phyloP scores from a whole-genome alignment of 2,888 invertebrate genomes.

The Lacanobia wlatinum region DNA sequence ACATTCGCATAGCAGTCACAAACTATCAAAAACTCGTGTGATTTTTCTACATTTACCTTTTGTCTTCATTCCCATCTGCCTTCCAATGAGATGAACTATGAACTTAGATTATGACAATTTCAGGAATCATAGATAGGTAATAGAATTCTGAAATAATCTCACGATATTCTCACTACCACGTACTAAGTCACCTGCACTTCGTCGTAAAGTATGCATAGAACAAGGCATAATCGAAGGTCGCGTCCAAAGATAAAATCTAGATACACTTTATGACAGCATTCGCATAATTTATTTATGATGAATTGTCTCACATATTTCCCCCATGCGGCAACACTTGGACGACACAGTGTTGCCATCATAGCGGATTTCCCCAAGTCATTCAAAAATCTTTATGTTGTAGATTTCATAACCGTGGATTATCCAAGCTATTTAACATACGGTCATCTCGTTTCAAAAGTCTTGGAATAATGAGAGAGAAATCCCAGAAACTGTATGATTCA shows the following conservation, averaged over 20 bases:
- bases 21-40: too few species aligned
- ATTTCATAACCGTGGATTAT: constrained; percentile 35
- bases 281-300: constrained; percentile 23
- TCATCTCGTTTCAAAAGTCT: constrained; percentile 16
- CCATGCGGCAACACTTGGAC: constrained; percentile 21
- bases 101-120: too few species aligned
- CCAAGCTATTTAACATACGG: constrained; percentile 17
- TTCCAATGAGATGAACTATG: too few species aligned
- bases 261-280: constrained; percentile 47
- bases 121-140: too few species aligned
- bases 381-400: constrained; percentile 23
- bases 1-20: too few species aligned
- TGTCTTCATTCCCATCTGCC: too few species aligned
- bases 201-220: not conserved
- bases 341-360: constrained; percentile 38
- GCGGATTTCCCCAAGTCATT: constrained; percentile 49
- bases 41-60: too few species aligned
- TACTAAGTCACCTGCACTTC: not conserved
- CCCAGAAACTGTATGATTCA: constrained; percentile 33
- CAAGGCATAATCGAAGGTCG: constrained; percentile 24
- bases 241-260: constrained; percentile 28
- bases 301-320: constrained; percentile 19
- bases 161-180: not conserved
- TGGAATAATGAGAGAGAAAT: constrained; percentile 38
- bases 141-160: not conserved